Evolutionary conservation across 2,888 invertebrate genomes (phyloP), one percentile per base, ranked within the genome.

Genomic region (Halictus quadricinctus): DNA sequence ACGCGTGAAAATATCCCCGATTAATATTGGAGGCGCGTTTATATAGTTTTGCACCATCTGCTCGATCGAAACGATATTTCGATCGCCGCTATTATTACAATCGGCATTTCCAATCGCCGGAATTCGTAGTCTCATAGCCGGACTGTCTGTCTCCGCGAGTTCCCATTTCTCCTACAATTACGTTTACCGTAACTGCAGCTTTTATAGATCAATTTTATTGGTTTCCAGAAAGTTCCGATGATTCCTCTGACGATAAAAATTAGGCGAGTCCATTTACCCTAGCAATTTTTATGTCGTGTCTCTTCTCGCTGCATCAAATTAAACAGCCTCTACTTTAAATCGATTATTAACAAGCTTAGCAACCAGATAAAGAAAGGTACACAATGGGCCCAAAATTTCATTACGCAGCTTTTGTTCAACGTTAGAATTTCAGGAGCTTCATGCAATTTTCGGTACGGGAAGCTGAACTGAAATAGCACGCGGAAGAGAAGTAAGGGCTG

Each of bases 21-120:
- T 43, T 69, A 69, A 69, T 21, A 43, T n/a, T n/a, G 41, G 5
- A 43, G 4, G 8, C 36, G n/a, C 0, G 5, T 43, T 69, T 69
- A 41, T 69, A 69, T 21, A 43, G 69, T 41, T 43, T 21, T 21
- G 21, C n/a, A 69, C 21, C 21, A n/a, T 69, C 69, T 69, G 69
- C 69, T 43, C 41, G 1, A 29, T 29, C 29, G 69, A 66, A 18
- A 21, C 36, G 69, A 36, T 69, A 69, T 21, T 69, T 69, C 41
- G 69, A 41, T 69, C 41, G 41, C 10, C 41, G 69, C 41, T 69
- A 69, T 69, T 69, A 69, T 69, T 69, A 21, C 41, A 69, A 18
- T 12, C 69, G 69, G 41, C 36, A n/a, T 69, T 41, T n/a, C 41
- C 10, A 21, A 69, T 66, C 60, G 13, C 29, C 64, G 29, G 29